Conservation (phyloP, 2,797 vertebrate species). For the Sebastes hubbsi region DNA sequence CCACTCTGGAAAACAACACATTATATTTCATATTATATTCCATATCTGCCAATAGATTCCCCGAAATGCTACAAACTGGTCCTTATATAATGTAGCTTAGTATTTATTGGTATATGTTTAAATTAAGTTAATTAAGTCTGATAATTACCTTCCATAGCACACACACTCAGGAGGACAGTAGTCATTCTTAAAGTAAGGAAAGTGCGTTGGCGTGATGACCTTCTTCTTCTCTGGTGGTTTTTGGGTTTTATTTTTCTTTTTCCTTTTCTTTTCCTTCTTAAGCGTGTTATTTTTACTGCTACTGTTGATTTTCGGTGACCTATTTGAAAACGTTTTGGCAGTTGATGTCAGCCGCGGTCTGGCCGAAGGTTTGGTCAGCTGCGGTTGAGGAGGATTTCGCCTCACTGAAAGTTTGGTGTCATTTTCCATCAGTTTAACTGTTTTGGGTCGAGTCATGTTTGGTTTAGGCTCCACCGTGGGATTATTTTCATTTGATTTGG, state of each 20-base stretch:
- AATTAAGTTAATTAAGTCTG: neutral
- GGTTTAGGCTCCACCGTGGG: neutral
- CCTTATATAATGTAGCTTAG: neutral
- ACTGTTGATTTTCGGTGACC: slow-evolving; percentile 33
- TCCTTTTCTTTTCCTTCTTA: slow-evolving; percentile 45
- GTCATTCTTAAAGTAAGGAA: slow-evolving; percentile 74
- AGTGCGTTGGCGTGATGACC: slow-evolving; percentile 12
- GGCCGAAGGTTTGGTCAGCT: slow-evolving; percentile 8
- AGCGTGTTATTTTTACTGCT: slow-evolving; percentile 32
- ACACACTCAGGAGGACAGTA: slow-evolving; percentile 74
- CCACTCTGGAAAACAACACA: slow-evolving; percentile 69
- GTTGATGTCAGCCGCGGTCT: neutral
- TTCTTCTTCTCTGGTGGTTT: slow-evolving; percentile 30
- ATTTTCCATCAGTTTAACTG: slow-evolving; percentile 12
- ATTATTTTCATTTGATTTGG: slow-evolving; percentile 11
- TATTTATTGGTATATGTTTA: neutral
- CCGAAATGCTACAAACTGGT: neutral
- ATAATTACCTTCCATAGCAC: slow-evolving; percentile 73
- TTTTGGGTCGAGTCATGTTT: slow-evolving; percentile 1
- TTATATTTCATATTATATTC: neutral
- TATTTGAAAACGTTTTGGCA: neutral
- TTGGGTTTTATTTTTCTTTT: slow-evolving; percentile 57
- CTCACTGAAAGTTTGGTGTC: slow-evolving; percentile 3
- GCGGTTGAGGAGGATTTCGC: slow-evolving; percentile 14
- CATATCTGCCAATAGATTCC: neutral